These are phyloP conservation scores for Menidia beryllina DNA, from an alignment of 2,113 vertebrate genomes.

Conservation along the genomic window DNA sequence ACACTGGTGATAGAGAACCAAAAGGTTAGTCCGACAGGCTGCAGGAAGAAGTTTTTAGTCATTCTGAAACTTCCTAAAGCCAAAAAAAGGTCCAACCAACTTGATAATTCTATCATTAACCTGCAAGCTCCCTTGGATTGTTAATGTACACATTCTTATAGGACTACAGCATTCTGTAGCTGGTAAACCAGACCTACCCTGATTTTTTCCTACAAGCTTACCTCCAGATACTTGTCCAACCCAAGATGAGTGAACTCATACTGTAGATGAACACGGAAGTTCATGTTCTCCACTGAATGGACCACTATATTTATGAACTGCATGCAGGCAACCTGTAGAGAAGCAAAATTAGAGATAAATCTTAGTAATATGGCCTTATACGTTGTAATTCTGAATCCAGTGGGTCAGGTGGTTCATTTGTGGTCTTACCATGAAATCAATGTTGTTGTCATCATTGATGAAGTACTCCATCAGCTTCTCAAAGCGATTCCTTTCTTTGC, in stretches of 20 bases:
- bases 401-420: neutral
- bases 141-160: neutral
- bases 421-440: conserved; percentile 93
- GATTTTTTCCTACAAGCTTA: conserved; percentile 55
- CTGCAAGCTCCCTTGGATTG: too few species aligned
- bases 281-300: conserved; percentile 99
- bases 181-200: neutral
- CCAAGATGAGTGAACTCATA: conserved; percentile 94
- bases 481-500: conserved; percentile 88
- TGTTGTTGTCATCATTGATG: conserved; percentile 91
- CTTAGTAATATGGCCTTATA: neutral
- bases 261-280: conserved; percentile 96
- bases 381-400: neutral
- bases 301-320: conserved; percentile 99
- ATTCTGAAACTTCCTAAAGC: neutral
- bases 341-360: neutral
- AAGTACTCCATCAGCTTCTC: conserved; percentile 97
- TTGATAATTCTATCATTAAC: neutral
- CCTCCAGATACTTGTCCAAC: conserved; percentile 93
- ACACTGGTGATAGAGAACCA: neutral
- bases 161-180: neutral
- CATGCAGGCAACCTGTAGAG: conserved; percentile 94
- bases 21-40: neutral
- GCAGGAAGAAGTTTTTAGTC: neutral
- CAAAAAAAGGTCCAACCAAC: neutral